phyloP scores from a whole-genome alignment of 92 coral and sea anemone genomes.

The Siderastrea siderea region DNA sequence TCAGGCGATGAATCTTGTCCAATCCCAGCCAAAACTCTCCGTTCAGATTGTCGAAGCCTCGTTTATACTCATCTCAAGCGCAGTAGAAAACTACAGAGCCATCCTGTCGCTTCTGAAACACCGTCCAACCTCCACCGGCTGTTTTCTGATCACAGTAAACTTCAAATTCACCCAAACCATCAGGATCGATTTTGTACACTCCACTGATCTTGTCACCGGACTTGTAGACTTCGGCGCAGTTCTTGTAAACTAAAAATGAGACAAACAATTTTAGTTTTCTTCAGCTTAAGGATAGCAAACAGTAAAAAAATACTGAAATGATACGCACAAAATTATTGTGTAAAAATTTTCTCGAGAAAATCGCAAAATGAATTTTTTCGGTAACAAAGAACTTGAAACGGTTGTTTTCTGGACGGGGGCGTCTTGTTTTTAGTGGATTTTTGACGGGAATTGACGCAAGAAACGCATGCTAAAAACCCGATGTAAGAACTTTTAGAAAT shows the following conservation, averaged over 20 bases:
- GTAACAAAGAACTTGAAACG: too few relatives aligned
- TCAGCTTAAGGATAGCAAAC: too few relatives aligned
- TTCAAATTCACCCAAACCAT: slow-evolving; percentile 64
- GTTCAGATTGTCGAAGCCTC: slow-evolving; percentile 56
- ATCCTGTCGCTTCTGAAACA: slow-evolving; percentile 50
- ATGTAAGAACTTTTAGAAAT: too few relatives aligned
- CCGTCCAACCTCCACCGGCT: slow-evolving; percentile 69
- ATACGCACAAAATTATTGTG: too few relatives aligned
- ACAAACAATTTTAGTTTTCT: too few relatives aligned
- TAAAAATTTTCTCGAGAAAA: too few relatives aligned
- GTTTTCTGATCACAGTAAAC: slow-evolving; percentile 58
- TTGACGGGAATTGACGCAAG: too few relatives aligned
- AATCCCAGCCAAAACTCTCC: slow-evolving; percentile 67
- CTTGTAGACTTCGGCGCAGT: slow-evolving; percentile 27
- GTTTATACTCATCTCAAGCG: slow-evolving; percentile 46
- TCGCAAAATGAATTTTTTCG: too few relatives aligned
- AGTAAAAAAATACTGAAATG: too few relatives aligned
- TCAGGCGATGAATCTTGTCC: slow-evolving; percentile 55
- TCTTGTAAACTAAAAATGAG: slow-evolving; percentile 13
- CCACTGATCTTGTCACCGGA: slow-evolving; percentile 45
- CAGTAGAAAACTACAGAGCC: slow-evolving; percentile 51
- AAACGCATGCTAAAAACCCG: too few relatives aligned
- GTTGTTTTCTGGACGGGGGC: too few relatives aligned
- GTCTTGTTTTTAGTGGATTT: too few relatives aligned
- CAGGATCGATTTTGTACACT: slow-evolving; percentile 59